Base-by-base conservation (phyloP, 2,113 vertebrate species). In the Gambusia holbrooki region DNA sequence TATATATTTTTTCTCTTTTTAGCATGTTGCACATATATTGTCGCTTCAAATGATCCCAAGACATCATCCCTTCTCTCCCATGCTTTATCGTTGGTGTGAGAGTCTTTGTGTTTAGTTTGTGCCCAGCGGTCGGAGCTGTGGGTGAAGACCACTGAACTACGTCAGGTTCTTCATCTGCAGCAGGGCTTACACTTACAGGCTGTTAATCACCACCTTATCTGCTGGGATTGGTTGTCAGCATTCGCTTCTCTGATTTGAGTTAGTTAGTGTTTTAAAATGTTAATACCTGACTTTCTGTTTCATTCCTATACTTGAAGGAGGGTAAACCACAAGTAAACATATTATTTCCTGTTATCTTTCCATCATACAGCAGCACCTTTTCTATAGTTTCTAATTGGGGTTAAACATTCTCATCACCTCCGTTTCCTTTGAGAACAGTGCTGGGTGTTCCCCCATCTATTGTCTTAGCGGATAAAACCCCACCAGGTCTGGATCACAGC, bases 381-480 rank as follows among this genome's bases (percentile, higher is more conserved):
- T 28, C 42, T 67, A 0, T 54, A 10, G 30, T 63, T 45, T 72
- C 4, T 77, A 81, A 82, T 80, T 70, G 37, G 71, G 74, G 78
- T 84, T 64, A 85, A 67, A 81, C 72, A 51, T 68, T 72, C 48
- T 19, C 17, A 33, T 76, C 73, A 73, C 65, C 45, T 48, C 77
- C 17, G 0, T 70, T 65, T 72, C 74, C 54, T 60, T 73, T 72
- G 19, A 19, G 73, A 72, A 80, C 54, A 68, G 37, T 70, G 27
- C 60, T 14, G 19, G 28, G 29, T 51, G 61, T 86, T 77, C 61
- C 28, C 67, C 25, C 45, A 35, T 66, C 76, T 27, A 17, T 82
- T 45, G 4, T 17, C n/a, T 62, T 11, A 1, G 69, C 28, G 32
- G 28, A 51, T 80, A 28, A 69, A 73, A 27, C 63, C 19, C 15